Base-by-base conservation (phyloP, 1,140 invertebrate species). In the Diorhabda carinulata region DNA sequence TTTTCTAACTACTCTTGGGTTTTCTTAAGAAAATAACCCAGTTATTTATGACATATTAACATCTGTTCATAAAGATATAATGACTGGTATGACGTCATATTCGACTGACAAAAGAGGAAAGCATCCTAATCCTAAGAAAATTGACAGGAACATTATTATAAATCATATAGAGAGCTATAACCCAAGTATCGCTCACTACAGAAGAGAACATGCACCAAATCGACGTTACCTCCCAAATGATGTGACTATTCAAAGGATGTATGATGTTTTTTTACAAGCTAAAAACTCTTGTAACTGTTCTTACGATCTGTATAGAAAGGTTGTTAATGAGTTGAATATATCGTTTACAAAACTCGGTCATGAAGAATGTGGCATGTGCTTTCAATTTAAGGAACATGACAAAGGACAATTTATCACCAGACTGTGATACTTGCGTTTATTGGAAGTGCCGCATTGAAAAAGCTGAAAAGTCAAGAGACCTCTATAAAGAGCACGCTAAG, bases 41-140 rank as follows among this genome's bases (percentile, higher is more conserved):
- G 41, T 63, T 10, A 57, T 25, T 25, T 25, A 25, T 25, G 25
- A 25, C 25, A 25, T 1, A 25, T 25, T 68, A 47, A 68, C 45
- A 58, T 63, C 67, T 52, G 67, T 68, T 9, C 25, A 43, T 44
- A 43, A 63, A 44, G 5, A 59, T 64, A 59, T 64, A 52, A 41
- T 25, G 1, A 42, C 66, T 63, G n/a, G 66, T 43, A 43, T 68
- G 8, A 43, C 61, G 41, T 66, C 70, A 25, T 25, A 25, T 60
- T 62, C 52, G 52, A 9, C 8, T n/a, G 70, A 71, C 64, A 67
- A 25, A 43, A 43, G 70, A 60, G 60, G 70, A 60, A 25, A 45
- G 25, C 70, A 71, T 71, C 60, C 65, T 41, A 68, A 68, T 68
- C 44, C n/a, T 64, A 70, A n/a, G 8, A 72, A 56, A 56, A 7